Evolutionary conservation across 2,888 invertebrate genomes (phyloP).

Genomic region (Dorcus parallelipipedus): DNA sequence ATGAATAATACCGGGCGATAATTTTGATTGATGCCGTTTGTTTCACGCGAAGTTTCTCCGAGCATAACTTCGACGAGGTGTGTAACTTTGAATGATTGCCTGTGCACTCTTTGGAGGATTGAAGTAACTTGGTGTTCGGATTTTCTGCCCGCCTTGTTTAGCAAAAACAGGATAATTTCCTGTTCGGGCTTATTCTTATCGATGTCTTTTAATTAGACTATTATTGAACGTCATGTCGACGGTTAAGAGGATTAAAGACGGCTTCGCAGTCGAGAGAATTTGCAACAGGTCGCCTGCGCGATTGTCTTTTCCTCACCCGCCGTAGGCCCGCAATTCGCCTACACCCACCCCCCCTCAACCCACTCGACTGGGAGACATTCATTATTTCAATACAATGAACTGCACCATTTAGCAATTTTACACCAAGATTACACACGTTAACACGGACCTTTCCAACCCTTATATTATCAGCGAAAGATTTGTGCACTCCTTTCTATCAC

Average conservation of each 20-base stretch:
- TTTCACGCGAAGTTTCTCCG: no score
- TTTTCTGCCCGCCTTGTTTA: no score
- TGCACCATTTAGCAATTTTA: constrained; percentile 49
- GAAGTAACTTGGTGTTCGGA: no score
- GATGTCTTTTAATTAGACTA: neutral
- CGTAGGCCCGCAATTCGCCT: constrained; percentile 11
- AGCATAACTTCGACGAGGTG: no score
- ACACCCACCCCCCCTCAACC: constrained; percentile 22
- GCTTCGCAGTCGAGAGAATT: constrained; percentile 21
- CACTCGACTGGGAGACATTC: constrained; percentile 45
- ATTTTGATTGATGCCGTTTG: no score
- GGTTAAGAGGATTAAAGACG: constrained; percentile 23
- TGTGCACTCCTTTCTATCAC: neutral
- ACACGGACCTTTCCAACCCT: constrained; percentile 34
- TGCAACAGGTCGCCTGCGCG: constrained; percentile 24
- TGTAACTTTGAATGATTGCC: no score
- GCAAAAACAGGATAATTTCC: no score
- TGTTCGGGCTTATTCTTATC: no score
- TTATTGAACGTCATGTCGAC: constrained; percentile 19
- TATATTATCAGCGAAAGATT: constrained; percentile 37
- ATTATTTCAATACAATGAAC: constrained; percentile 49
- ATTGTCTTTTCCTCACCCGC: constrained; percentile 1
- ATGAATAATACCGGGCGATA: no score
- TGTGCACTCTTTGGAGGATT: no score
- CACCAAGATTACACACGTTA: constrained; percentile 45